Evolutionary conservation across 2,113 vertebrate genomes (phyloP).

Genomic region (Fulica atra): DNA sequence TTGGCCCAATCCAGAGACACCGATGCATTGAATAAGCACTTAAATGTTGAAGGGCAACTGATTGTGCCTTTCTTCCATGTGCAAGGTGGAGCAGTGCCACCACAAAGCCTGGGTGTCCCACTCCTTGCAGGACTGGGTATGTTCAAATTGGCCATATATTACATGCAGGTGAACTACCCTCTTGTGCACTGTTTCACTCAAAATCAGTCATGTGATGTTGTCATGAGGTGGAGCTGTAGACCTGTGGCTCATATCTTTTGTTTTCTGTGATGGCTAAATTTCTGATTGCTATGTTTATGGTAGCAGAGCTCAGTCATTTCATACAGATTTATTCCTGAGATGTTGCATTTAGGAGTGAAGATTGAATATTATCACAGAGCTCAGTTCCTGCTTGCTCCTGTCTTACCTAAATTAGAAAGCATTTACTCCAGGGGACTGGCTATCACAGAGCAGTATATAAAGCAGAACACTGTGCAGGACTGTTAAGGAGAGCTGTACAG

Average conservation of each 20-base stretch:
- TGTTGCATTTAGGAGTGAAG: neutral
- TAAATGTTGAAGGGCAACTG: neutral
- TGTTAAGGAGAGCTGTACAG: neutral
- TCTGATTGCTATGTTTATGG: neutral
- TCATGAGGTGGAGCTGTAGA: neutral
- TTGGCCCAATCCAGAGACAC: neutral
- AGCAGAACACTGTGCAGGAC: neutral
- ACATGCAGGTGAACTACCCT: neutral
- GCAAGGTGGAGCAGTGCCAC: neutral
- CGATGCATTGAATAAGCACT: neutral
- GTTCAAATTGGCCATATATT: neutral
- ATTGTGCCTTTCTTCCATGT: neutral
- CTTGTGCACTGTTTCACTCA: neutral
- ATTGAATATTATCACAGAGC: neutral
- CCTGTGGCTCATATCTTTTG: neutral
- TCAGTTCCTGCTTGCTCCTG: neutral
- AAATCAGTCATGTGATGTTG: neutral
- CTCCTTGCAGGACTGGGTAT: neutral
- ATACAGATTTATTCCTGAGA: neutral
- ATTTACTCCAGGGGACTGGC: neutral
- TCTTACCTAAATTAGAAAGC: neutral
- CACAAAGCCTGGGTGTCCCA: neutral
- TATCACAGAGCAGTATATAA: neutral
- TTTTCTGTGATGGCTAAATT: neutral
- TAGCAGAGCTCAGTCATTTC: neutral